Percentiles rank a stretch among this genome's conserved stretches.
These are phyloP conservation scores for Aradophagus sp. DNA, from an alignment of 1,140 invertebrate species.

Conservation along the genomic window DNA sequence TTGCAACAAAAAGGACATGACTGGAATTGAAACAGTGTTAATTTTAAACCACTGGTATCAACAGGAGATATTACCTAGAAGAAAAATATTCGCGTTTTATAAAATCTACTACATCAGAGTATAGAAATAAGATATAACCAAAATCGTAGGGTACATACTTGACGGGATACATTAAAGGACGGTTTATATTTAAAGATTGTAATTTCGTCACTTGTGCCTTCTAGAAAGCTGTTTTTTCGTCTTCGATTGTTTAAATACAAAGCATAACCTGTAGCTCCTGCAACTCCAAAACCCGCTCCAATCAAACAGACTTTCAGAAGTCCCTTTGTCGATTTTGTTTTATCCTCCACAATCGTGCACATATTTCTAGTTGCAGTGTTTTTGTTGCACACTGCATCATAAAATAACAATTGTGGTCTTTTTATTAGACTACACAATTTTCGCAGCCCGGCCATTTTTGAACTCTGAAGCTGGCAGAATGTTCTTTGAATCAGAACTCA, in stretches of 20 bases:
- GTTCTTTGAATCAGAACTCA: no score
- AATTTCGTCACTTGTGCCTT: slow-evolving; percentile 68
- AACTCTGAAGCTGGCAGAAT: no score
- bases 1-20: slow-evolving; percentile 99
- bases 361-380: no score
- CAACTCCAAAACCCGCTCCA: slow-evolving; percentile 75
- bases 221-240: slow-evolving; percentile 71
- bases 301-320: slow-evolving; percentile 74
- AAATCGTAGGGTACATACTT: no score
- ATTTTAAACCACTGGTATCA: slow-evolving; percentile 84
- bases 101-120: background rate
- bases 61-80: slow-evolving; percentile 79
- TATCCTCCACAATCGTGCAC: no score
- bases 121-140: slow-evolving; percentile 17
- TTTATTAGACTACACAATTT: no score
- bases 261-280: slow-evolving; percentile 74
- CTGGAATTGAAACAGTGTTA: slow-evolving; percentile 96
- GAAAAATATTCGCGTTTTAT: slow-evolving; percentile 19
- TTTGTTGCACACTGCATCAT: no score
- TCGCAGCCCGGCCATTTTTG: no score
- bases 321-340: slow-evolving; percentile 54
- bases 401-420: no score
- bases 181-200: slow-evolving; percentile 75
- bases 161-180: slow-evolving; percentile 68
- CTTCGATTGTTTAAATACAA: slow-evolving; percentile 68